phyloP scores from a whole-genome alignment of 2,888 invertebrate genomes.

The Drosophila pegasa region DNA sequence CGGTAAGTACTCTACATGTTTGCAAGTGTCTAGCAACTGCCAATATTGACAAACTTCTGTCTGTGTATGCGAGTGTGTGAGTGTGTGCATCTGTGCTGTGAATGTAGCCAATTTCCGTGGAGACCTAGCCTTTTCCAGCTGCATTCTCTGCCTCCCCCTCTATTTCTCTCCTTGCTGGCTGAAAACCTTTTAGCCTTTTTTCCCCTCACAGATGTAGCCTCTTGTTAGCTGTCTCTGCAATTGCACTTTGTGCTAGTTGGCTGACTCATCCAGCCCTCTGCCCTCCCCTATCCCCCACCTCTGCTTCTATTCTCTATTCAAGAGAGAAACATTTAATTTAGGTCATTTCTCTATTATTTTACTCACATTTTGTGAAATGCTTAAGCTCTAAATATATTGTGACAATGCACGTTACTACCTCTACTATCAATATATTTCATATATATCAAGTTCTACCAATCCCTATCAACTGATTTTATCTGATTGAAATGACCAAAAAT shows the following conservation, averaged over 20 bases:
- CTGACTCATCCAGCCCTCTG: neutral
- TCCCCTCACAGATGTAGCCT: neutral
- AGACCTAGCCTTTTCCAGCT: neutral
- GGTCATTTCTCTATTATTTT: too few relatives aligned
- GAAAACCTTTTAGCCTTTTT: neutral
- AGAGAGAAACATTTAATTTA: too few relatives aligned
- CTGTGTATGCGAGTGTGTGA: neutral
- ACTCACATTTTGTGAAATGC: too few relatives aligned
- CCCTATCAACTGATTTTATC: too few relatives aligned
- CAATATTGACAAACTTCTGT: conserved; percentile 59
- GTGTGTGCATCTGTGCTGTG: conserved; percentile 1
- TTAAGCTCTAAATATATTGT: too few relatives aligned
- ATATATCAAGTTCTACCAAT: too few relatives aligned
- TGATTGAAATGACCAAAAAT: too few relatives aligned
- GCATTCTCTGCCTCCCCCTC: neutral
- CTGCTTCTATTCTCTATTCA: too few relatives aligned
- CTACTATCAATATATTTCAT: too few relatives aligned
- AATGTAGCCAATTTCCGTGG: neutral
- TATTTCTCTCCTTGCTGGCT: neutral
- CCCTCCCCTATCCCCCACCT: too few relatives aligned
- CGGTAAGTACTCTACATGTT: conserved; percentile 37
- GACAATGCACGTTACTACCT: too few relatives aligned
- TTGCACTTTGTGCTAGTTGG: neutral
- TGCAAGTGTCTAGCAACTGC: conserved; percentile 40
- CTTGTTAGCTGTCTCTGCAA: neutral